Conservation (phyloP, 2,113 vertebrate genomes). For the Thunnus thynnus region DNA sequence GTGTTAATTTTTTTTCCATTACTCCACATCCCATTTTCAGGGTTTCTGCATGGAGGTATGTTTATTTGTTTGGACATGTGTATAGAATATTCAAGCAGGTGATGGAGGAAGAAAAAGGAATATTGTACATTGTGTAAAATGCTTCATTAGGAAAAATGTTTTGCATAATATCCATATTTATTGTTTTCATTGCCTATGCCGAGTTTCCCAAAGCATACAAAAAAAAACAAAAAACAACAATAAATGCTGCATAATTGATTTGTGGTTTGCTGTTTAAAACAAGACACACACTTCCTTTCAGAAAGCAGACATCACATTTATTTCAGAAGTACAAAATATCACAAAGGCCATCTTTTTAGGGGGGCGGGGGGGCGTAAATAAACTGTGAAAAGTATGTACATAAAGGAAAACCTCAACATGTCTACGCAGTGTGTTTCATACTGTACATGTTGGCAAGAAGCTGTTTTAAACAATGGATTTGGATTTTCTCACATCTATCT, state of each 20-base stretch:
- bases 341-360: conserved; percentile 50
- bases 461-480: not conserved
- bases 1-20: conserved; percentile 43
- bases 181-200: conserved; percentile 96
- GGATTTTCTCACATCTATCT: too few relatives aligned
- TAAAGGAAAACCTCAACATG: not conserved
- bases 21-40: conserved; percentile 84
- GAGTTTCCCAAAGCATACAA: conserved; percentile 90
- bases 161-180: conserved; percentile 99
- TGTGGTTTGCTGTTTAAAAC: not conserved
- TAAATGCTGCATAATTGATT: conserved; percentile 81
- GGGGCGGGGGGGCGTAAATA: conserved; percentile 6
- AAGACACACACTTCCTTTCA: not conserved
- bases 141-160: conserved; percentile 96
- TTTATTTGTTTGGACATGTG: conserved; percentile 89
- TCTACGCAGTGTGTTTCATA: not conserved
- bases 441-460: not conserved
- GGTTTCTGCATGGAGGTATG: conserved; percentile 90
- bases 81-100: conserved; percentile 86
- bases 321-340: conserved; percentile 71
- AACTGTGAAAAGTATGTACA: conserved; percentile 51
- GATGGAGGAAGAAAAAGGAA: conserved; percentile 56
- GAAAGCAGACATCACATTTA: conserved; percentile 60
- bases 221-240: conserved; percentile 76
- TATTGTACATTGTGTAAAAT: conserved; percentile 99